Conservation (phyloP, 2,113 vertebrate genomes). For the Picathartes gymnocephalus region DNA sequence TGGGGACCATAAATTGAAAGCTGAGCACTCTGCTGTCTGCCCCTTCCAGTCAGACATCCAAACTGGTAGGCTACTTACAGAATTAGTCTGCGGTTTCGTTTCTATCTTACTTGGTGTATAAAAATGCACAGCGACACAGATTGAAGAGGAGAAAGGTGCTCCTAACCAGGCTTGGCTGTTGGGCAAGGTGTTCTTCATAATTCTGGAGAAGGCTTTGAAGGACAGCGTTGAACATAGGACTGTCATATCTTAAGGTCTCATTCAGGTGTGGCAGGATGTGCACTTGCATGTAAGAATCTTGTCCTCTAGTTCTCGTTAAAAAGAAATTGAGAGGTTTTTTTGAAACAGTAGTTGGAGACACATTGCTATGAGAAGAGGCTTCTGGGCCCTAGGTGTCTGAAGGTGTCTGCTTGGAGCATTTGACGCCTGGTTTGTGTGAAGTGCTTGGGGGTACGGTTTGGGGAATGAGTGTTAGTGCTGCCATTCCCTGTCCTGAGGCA, state of each 20-base stretch:
- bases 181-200: neutral
- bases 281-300: neutral
- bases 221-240: neutral
- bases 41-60: neutral
- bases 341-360: neutral
- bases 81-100: neutral
- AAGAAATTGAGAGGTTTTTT: neutral
- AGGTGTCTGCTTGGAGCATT: neutral
- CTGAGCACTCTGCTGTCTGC: neutral
- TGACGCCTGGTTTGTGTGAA: neutral
- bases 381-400: neutral
- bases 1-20: neutral
- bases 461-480: neutral
- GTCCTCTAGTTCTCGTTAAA: neutral
- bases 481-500: neutral
- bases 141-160: neutral
- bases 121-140: neutral
- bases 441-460: neutral
- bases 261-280: neutral
- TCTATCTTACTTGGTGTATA: neutral
- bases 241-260: neutral
- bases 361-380: neutral
- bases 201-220: neutral
- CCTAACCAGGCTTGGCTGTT: neutral
- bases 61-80: neutral